Evolutionary conservation across 2,113 vertebrate species (phyloP).

Genomic region (Ailurus styani): DNA sequence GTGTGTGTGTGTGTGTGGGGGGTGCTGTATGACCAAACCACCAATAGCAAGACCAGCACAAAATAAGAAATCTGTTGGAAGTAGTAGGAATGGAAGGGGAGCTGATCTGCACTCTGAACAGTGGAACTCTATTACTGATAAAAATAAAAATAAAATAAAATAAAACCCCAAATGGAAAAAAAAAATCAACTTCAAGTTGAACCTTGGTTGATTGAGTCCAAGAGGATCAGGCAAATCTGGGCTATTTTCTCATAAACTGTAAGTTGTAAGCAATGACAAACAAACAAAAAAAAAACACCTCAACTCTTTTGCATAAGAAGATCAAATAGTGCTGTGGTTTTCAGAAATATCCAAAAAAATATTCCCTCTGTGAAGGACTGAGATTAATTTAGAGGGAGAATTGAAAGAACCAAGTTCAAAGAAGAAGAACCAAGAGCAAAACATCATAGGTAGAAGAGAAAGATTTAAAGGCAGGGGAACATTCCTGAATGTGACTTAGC

Average conservation of each 20-base stretch:
- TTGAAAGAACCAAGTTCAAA: not conserved
- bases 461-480: not conserved
- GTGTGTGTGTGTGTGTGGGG: too few species aligned
- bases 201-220: not conserved
- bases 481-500: not conserved
- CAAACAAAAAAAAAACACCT: not conserved
- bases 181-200: not conserved
- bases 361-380: not conserved
- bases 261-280: not conserved
- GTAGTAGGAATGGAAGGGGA: not conserved
- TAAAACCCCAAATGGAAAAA: not conserved
- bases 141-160: not conserved
- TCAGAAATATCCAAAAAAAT: not conserved
- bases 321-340: not conserved
- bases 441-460: not conserved
- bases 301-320: not conserved
- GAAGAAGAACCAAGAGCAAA: not conserved
- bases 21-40: not conserved
- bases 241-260: not conserved
- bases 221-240: not conserved
- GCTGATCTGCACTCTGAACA: accelerated
- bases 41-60: not conserved
- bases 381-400: not conserved
- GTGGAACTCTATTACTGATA: not conserved
- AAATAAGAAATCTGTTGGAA: not conserved